A percentile compares a stretch with the other conserved stretches of the same genome.
Evolutionary conservation across 2,113 vertebrate species (phyloP).

Genomic region (Halcyon senegalensis): DNA sequence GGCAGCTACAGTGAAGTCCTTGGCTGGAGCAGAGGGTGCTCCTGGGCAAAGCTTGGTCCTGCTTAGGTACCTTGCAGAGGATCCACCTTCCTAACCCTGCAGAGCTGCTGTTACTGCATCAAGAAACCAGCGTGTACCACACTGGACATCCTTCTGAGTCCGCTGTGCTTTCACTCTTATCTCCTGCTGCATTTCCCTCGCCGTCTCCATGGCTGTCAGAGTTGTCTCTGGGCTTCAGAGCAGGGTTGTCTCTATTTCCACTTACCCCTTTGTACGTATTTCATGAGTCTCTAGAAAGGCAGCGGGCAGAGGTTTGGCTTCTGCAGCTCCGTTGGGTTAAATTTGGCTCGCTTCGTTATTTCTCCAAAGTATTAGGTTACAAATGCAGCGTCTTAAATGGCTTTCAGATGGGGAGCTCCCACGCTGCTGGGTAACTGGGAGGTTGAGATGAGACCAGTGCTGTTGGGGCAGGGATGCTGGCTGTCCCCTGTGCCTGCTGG

Average conservation of each 20-base stretch:
- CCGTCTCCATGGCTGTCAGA: background rate
- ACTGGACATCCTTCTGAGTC: background rate
- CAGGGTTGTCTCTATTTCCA: background rate
- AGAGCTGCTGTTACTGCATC: background rate
- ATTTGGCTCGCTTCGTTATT: background rate
- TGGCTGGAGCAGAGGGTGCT: background rate
- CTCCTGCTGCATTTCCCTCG: background rate
- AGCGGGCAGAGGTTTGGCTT: background rate
- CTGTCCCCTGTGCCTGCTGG: background rate
- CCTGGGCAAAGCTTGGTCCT: background rate
- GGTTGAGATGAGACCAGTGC: background rate
- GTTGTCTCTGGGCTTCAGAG: background rate
- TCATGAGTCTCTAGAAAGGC: background rate
- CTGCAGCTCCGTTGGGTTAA: background rate
- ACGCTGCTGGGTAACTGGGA: background rate
- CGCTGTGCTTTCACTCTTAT: background rate
- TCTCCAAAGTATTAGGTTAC: background rate
- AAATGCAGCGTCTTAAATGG: background rate
- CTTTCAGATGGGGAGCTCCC: background rate
- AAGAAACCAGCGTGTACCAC: background rate
- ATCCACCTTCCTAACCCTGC: background rate
- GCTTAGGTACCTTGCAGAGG: background rate
- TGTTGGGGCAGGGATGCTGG: background rate
- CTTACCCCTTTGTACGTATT: background rate
- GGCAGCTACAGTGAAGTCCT: background rate